These are phyloP conservation scores for Tauraco erythrolophus DNA, from an alignment of 2,113 vertebrate species.

Conservation along the genomic window DNA sequence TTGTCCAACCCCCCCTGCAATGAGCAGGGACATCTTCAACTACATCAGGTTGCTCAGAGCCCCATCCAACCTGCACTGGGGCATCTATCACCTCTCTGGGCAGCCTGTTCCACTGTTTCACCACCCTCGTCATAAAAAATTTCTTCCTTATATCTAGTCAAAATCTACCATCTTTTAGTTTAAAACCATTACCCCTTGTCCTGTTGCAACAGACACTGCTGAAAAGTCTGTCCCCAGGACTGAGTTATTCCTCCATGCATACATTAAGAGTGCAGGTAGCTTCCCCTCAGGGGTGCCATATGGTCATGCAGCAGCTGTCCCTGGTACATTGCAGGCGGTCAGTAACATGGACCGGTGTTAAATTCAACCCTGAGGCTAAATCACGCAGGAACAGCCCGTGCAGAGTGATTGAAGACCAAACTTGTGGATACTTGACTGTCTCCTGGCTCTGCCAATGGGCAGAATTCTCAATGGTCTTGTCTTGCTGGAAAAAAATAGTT, in stretches of 20 bases:
- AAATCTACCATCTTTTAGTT: background rate
- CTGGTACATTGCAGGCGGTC: background rate
- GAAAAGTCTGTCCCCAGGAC: background rate
- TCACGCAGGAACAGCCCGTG: background rate
- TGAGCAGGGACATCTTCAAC: background rate
- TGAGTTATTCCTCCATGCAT: background rate
- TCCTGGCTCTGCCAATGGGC: background rate
- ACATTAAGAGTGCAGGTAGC: background rate
- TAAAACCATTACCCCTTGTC: background rate
- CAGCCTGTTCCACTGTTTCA: background rate
- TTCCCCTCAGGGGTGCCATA: background rate
- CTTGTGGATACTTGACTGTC: background rate
- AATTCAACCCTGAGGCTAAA: background rate
- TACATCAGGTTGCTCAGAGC: background rate
- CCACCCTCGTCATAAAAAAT: background rate
- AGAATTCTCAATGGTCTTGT: background rate
- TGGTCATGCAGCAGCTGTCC: background rate
- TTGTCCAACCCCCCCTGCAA: background rate
- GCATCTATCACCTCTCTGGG: background rate
- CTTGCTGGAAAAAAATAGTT: background rate
- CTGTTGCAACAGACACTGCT: background rate
- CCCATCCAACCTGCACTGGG: accelerated
- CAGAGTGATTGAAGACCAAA: background rate
- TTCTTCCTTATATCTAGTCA: background rate
- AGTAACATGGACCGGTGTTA: background rate